phyloP scores from a whole-genome alignment of 2,113 vertebrate species.

The Perca schrenkii region DNA sequence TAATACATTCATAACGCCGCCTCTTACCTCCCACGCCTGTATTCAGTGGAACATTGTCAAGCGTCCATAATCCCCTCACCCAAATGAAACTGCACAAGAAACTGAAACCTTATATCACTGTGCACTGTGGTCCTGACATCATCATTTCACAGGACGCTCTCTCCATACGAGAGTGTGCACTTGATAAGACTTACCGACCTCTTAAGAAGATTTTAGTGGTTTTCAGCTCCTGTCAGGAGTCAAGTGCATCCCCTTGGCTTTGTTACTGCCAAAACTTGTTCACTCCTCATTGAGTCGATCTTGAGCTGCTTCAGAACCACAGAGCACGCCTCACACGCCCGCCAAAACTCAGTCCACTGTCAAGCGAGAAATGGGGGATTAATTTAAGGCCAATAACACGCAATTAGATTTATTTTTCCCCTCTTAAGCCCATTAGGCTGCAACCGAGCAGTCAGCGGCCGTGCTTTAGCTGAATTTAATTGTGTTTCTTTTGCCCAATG shows the following conservation, averaged over 20 bases:
- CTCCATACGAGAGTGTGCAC: constrained; percentile 60
- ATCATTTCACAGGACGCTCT: constrained; percentile 30
- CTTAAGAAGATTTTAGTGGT: constrained; percentile 62
- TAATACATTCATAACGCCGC: constrained; percentile 54
- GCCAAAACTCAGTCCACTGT: constrained; percentile 61
- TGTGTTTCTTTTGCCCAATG: constrained; percentile 87
- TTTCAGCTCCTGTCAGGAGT: constrained; percentile 66
- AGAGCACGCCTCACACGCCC: constrained; percentile 18
- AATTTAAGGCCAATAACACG: constrained; percentile 86
- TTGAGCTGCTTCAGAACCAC: constrained; percentile 33
- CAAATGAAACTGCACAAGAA: constrained; percentile 51
- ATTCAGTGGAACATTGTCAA: constrained; percentile 49
- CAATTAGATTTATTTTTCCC: constrained; percentile 84
- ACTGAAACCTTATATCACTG: constrained; percentile 57
- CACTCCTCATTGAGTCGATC: constrained; percentile 18
- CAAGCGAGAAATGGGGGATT: constrained; percentile 59
- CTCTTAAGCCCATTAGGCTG: constrained; percentile 82
- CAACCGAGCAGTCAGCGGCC: constrained; percentile 74
- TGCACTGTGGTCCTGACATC: constrained; percentile 63
- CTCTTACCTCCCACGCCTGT: constrained; percentile 43
- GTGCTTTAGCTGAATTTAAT: constrained; percentile 86
- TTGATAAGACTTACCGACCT: constrained; percentile 68
- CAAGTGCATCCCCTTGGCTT: constrained; percentile 70
- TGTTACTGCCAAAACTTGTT: constrained; percentile 40
- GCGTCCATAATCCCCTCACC: constrained; percentile 50